A percentile compares a stretch with the other conserved stretches of the same genome.
Conservation (phyloP, 2,113 vertebrate genomes). For the Podarcis cretensis region DNA sequence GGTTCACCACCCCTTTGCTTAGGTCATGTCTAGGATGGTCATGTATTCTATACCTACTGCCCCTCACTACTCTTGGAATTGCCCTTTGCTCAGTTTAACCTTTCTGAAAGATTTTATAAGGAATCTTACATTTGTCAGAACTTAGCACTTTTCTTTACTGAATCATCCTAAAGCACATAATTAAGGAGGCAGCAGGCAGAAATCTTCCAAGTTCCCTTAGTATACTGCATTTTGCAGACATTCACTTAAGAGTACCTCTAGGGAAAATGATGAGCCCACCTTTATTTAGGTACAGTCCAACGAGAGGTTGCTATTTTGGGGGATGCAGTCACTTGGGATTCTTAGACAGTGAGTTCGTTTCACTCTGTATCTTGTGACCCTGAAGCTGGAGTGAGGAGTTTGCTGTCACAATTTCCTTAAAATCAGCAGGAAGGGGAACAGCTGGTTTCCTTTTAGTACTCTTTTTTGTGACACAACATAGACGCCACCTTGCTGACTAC, state of each 20-base stretch:
- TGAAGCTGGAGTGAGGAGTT: constrained; percentile 31
- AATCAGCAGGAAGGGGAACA: constrained; percentile 51
- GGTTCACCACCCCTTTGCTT: no score
- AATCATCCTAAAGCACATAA: not conserved
- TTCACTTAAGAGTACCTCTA: constrained; percentile 16
- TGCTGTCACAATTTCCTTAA: constrained; percentile 47
- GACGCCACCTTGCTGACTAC: constrained; percentile 57
- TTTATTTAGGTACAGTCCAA: not conserved
- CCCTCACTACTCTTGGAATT: not conserved
- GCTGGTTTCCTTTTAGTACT: constrained; percentile 53
- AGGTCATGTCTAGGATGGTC: no score
- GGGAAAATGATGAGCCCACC: constrained; percentile 1
- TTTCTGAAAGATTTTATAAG: not conserved
- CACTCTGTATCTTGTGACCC: constrained; percentile 32
- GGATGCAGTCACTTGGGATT: constrained; percentile 10
- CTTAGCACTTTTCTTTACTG: not conserved
- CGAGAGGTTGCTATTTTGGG: not conserved
- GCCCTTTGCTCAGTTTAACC: not conserved
- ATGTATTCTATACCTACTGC: not conserved
- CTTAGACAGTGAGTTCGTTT: constrained; percentile 27
- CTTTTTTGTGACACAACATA: constrained; percentile 6
- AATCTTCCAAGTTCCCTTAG: not conserved
- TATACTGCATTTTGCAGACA: not conserved
- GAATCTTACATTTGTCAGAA: not conserved
- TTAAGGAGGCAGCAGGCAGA: not conserved